These are phyloP conservation scores for Catharus minimus DNA, from an alignment of 2,113 vertebrate genomes.

Conservation along the genomic window DNA sequence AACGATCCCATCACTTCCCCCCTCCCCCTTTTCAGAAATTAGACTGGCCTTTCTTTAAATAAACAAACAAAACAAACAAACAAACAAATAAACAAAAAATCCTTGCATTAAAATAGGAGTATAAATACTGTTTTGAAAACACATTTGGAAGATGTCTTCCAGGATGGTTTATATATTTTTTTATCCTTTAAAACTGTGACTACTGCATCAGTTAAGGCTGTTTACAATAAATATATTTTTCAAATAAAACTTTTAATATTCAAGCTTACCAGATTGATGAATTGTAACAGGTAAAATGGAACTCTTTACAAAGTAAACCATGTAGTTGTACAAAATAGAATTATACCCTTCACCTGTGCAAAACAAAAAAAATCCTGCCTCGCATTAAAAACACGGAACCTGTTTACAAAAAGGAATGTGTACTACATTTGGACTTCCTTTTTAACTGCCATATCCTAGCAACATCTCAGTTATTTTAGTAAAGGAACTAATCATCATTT, in stretches of 20 bases:
- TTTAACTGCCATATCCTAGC: conserved; percentile 50
- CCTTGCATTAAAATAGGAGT: not conserved
- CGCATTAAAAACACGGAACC: conserved; percentile 66
- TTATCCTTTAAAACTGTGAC: conserved; percentile 41
- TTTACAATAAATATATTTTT: conserved; percentile 60
- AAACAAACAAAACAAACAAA: not conserved
- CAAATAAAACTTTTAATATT: conserved; percentile 71
- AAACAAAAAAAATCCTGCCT: conserved; percentile 73
- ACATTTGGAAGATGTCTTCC: conserved; percentile 36
- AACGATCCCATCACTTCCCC: not conserved
- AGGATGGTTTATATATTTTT: not conserved
- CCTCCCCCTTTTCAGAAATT: not conserved
- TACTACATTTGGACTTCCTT: conserved; percentile 58
- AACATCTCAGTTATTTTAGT: conserved; percentile 62
- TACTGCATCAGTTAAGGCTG: conserved; percentile 73
- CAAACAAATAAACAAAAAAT: not conserved
- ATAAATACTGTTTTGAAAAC: conserved; percentile 32
- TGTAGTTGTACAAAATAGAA: conserved; percentile 73
- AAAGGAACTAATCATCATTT: conserved; percentile 71
- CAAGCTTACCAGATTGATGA: conserved; percentile 70
- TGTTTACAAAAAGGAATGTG: conserved; percentile 72
- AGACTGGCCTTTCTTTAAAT: not conserved
- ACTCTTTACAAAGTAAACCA: conserved; percentile 70
- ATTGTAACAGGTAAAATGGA: conserved; percentile 63
- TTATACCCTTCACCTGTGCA: conserved; percentile 53